phyloP scores from a whole-genome alignment of 2,113 vertebrate species.

The Cinclus mexicanus region DNA sequence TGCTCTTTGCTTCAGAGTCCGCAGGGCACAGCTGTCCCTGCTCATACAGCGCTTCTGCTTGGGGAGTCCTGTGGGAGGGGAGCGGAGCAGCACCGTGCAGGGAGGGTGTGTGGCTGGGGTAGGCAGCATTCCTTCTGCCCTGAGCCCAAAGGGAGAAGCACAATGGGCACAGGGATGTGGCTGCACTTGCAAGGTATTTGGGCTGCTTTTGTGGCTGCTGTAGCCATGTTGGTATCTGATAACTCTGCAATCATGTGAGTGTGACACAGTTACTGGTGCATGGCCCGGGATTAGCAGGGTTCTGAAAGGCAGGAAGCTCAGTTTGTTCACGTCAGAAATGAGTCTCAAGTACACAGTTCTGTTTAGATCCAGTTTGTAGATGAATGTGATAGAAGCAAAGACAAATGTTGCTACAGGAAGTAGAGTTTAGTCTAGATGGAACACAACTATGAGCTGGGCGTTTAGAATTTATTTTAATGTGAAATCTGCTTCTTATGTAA shows the following conservation, averaged over 20 bases:
- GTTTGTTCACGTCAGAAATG: background rate
- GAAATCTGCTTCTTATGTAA: background rate
- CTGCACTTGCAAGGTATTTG: background rate
- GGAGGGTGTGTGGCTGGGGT: background rate
- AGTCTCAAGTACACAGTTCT: background rate
- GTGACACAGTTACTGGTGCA: background rate
- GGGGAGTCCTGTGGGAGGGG: background rate
- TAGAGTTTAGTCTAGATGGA: background rate
- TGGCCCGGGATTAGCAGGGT: background rate
- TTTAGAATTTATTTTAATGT: background rate
- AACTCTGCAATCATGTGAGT: rapidly evolving
- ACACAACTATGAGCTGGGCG: background rate
- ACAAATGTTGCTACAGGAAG: background rate
- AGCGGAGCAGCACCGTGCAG: background rate
- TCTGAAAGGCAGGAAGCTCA: background rate
- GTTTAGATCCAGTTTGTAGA: background rate
- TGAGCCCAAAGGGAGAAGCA: background rate
- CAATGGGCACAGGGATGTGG: rapidly evolving
- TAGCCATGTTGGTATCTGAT: background rate
- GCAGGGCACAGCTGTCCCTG: background rate
- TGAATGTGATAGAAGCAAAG: background rate
- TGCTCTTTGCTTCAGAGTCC: background rate
- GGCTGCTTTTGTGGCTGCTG: background rate
- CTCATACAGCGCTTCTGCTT: background rate
- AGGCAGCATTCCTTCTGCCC: background rate